Base-by-base conservation (phyloP, 2,888 invertebrate genomes). In the Ormyrus labotus region DNA sequence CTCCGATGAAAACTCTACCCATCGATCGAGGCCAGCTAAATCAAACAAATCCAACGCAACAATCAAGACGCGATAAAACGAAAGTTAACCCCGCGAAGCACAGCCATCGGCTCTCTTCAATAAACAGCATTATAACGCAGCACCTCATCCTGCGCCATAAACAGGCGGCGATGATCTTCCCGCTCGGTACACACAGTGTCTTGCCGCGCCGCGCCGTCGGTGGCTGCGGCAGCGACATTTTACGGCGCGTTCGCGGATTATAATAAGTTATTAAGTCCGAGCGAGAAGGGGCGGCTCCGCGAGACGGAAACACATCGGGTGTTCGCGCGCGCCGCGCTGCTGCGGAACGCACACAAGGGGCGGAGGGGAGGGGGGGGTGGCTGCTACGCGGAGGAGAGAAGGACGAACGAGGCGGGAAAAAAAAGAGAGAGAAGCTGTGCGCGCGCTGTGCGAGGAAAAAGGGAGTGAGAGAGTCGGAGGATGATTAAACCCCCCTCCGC, bases 401-500 rank as follows among this genome's bases (percentile, higher is more conserved):
- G 34, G 13, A 58, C 3, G 45, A 11, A 45, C 51, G n/a, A 10
- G 10, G 47, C 11, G 34, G 11, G 4, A 60, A 48, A 70, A 60
- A 45, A 8, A 5, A n/a, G 45, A 63, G 69, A 64, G 78, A 47
- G 34, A 34, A 34, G 73, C 60, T 71, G 69, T 51, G 34, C n/a
- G 55, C n/a, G 55, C 48, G 77, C 61, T 74, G 68, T 61, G 55
- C 34, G 34, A 34, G 34, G 70, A 76, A 76, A 79, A 82, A 81
- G 80, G 81, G 83, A 81, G 72, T 79, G 84, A 83, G 82, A 83
- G 85, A 85, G 85, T 87, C 85, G 85, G 86, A 87, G 88, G 87
- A 89, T 89, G 89, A 89, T 89, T 90, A 89, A 90, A 89, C 88
- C 88, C 86, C 83, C 84, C 87, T 88, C 88, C 86, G 82, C 83